Percentiles rank a stretch among this genome's conserved stretches.
These are phyloP conservation scores for Cephus sareptanus DNA, from an alignment of 2,888 invertebrate genomes.

Conservation along the genomic window DNA sequence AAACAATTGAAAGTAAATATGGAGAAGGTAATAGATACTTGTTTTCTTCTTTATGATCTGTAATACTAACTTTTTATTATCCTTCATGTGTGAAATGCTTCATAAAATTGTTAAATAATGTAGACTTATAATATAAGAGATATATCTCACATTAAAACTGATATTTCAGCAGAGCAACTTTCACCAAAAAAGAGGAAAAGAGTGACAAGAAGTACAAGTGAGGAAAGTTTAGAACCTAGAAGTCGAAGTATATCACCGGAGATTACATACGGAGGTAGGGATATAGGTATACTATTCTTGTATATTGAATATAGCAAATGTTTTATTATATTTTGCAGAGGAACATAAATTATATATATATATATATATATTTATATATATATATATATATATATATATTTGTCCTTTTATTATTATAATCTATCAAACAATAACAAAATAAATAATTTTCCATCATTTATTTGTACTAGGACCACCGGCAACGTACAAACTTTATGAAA, in stretches of 20 bases:
- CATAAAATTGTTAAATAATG: background rate
- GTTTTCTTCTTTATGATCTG: background rate
- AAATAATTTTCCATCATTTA: background rate
- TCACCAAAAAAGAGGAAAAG: slow-evolving; percentile 15
- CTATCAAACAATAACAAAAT: background rate
- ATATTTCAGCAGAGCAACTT: background rate
- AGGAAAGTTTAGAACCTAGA: slow-evolving; percentile 16
- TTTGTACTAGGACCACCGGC: slow-evolving; percentile 30
- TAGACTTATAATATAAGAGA: background rate
- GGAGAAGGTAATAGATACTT: background rate
- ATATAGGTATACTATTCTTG: background rate
- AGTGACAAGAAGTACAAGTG: slow-evolving; percentile 19
- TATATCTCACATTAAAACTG: background rate
- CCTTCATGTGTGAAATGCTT: background rate
- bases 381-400: too few relatives aligned
- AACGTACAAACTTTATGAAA: slow-evolving; percentile 26
- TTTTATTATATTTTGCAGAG: too few relatives aligned
- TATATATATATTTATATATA: too few relatives aligned
- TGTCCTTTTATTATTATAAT: background rate
- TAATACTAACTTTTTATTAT: background rate
- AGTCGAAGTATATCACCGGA: slow-evolving; percentile 31
- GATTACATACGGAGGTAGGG: slow-evolving; percentile 27
- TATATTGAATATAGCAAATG: too few relatives aligned
- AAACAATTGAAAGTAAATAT: background rate
- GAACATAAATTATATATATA: too few relatives aligned